These are phyloP conservation scores for Sibirionetta formosa DNA, from an alignment of 2,797 vertebrate species.

Conservation along the genomic window DNA sequence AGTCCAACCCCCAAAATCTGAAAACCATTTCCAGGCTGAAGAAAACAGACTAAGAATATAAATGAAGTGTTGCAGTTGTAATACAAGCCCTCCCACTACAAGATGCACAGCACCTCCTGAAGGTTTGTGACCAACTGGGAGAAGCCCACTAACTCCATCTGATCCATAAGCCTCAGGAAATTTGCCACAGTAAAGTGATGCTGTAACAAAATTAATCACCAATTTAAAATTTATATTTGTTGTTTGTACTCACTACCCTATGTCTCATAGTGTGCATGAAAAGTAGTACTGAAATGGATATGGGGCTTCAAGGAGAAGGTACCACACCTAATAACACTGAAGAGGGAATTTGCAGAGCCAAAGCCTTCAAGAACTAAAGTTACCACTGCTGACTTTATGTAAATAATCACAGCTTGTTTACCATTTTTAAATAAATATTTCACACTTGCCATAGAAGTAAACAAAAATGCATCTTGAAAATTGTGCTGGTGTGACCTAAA, in stretches of 20 bases:
- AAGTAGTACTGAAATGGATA: background rate
- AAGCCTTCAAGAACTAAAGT: background rate
- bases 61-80: background rate
- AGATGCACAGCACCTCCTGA: background rate
- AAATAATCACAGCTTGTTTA: background rate
- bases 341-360: background rate
- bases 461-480: background rate
- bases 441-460: background rate
- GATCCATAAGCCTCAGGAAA: background rate
- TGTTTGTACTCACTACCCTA: background rate
- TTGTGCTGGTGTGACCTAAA: background rate
- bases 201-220: background rate
- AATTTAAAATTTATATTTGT: background rate
- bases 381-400: background rate
- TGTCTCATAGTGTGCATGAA: background rate
- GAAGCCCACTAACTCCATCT: background rate
- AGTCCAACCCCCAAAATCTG: background rate
- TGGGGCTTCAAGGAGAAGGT: background rate
- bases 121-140: background rate
- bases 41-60: background rate
- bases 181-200: background rate
- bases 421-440: background rate
- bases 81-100: background rate
- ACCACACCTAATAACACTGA: background rate
- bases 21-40: background rate